These are phyloP conservation scores for Drosophila sordidula DNA, from an alignment of 2,888 invertebrate species.

Conservation along the genomic window DNA sequence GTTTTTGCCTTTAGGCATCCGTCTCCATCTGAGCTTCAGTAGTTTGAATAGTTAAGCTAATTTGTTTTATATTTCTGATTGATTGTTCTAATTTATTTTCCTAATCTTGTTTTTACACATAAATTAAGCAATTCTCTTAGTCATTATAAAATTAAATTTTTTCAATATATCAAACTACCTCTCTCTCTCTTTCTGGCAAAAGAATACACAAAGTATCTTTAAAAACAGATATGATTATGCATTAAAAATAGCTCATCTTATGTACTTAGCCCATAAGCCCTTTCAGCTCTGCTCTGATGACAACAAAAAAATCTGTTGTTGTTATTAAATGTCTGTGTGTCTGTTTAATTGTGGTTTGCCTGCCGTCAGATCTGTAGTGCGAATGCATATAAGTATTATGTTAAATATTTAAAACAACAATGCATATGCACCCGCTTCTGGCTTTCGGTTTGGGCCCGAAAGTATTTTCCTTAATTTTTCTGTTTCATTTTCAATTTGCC, in stretches of 20 bases:
- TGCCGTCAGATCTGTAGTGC: conserved; percentile 4
- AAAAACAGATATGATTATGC: conserved; percentile 37
- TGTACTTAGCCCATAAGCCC: conserved; percentile 42
- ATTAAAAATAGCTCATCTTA: conserved; percentile 31
- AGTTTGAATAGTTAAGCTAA: no score
- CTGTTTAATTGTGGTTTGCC: conserved; percentile 37
- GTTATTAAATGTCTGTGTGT: conserved; percentile 12
- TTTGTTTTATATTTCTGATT: no score
- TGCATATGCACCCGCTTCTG: conserved; percentile 20
- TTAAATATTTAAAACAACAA: conserved; percentile 43
- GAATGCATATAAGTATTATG: conserved; percentile 12
- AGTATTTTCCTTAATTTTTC: conserved; percentile 25
- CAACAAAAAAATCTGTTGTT: conserved; percentile 37
- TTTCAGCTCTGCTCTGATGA: conserved; percentile 36
- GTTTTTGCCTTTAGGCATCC: no score
- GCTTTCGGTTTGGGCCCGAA: conserved; percentile 9
- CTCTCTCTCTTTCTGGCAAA: background rate
- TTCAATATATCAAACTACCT: background rate
- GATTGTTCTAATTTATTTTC: no score
- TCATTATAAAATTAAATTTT: background rate
- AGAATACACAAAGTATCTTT: conserved; percentile 4
- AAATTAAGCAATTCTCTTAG: no score
- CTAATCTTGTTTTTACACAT: no score
- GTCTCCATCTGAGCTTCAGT: no score
- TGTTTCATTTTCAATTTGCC: conserved; percentile 48